These are phyloP conservation scores for Styela clava DNA, from an alignment of 23 tunicate species.

Conservation along the genomic window DNA sequence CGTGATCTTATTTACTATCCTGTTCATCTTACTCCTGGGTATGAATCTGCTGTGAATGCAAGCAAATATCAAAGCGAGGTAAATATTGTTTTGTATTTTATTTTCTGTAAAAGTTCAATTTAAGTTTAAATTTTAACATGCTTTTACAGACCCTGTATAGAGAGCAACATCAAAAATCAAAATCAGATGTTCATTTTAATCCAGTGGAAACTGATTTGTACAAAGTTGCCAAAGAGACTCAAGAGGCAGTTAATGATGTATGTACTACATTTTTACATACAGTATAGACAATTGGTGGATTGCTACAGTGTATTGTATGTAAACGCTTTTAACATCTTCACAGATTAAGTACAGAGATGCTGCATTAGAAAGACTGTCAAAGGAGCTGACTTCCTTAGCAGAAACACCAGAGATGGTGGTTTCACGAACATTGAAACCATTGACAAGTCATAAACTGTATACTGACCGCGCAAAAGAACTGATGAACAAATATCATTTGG, in stretches of 20 bases:
- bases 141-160: constrained; percentile 51
- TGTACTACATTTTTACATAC: not conserved
- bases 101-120: not conserved
- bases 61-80: constrained; percentile 75
- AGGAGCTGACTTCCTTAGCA: constrained; percentile 38
- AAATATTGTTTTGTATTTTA: constrained; percentile 21
- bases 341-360: constrained; percentile 58
- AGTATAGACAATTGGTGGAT: not conserved
- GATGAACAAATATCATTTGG: constrained; percentile 80
- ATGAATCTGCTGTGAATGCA: constrained; percentile 68
- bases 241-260: constrained; percentile 49
- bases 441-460: constrained; percentile 42
- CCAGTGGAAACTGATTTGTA: constrained; percentile 68
- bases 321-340: not conserved
- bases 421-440: constrained; percentile 66
- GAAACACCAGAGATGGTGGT: constrained; percentile 85
- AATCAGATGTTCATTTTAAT: constrained; percentile 37
- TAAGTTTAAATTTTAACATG: not conserved
- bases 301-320: not conserved
- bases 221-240: constrained; percentile 39
- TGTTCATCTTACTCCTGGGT: constrained; percentile 93
- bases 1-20: constrained; percentile 81
- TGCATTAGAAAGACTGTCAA: constrained; percentile 4
- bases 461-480: constrained; percentile 63
- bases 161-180: constrained; percentile 50